phyloP scores from a whole-genome alignment of 2,888 invertebrate genomes.

The Cheilosia scutellata region DNA sequence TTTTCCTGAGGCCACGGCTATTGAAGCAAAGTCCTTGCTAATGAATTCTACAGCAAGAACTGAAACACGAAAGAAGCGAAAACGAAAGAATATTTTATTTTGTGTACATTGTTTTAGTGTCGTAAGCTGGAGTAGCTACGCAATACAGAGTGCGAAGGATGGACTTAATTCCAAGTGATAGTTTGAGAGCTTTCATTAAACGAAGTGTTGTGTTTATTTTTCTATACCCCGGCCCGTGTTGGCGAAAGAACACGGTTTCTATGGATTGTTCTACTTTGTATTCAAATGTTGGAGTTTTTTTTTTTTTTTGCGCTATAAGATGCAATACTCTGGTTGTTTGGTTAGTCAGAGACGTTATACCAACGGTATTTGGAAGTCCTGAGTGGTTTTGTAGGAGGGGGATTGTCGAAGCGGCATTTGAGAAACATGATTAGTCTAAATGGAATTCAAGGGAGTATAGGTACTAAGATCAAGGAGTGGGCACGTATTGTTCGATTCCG shows the following conservation, averaged over 20 bases:
- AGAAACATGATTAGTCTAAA: conserved; percentile 11
- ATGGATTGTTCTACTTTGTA: conserved; percentile 33
- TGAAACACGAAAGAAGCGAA: conserved; percentile 2
- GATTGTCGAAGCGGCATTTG: conserved; percentile 28
- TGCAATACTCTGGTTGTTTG: conserved; percentile 19
- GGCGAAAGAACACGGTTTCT: neutral
- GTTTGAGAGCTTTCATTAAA: conserved; percentile 55
- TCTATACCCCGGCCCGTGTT: neutral
- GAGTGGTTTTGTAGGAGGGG: neutral
- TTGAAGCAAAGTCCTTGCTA: conserved; percentile 32
- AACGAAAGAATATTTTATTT: conserved; percentile 49
- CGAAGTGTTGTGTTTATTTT: conserved; percentile 57
- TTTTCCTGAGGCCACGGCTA: conserved; percentile 5
- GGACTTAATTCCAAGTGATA: conserved; percentile 43
- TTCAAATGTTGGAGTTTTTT: conserved; percentile 21
- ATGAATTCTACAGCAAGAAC: conserved; percentile 47
- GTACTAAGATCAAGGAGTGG: neutral
- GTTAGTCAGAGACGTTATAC: conserved; percentile 11
- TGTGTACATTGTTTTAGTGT: conserved; percentile 44
- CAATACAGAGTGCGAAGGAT: neutral
- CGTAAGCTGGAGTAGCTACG: conserved; percentile 5
- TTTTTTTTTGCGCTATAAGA: neutral
- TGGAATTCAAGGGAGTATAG: neutral
- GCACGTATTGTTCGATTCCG: neutral
- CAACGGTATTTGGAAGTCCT: neutral